Evolutionary conservation across 2,113 vertebrate species (phyloP).

Genomic region (Noturus placidus): DNA sequence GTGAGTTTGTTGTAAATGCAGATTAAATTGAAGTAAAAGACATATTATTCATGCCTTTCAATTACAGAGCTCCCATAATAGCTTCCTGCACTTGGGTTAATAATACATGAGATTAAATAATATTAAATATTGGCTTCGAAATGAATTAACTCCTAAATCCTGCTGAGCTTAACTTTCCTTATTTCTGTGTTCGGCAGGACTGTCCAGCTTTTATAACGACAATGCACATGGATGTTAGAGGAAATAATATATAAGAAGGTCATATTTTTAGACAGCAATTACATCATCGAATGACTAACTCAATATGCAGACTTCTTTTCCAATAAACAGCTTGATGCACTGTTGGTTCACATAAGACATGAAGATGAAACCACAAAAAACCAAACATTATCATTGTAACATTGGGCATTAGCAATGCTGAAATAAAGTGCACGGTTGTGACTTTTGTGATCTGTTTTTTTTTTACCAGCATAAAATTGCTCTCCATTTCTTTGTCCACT

Average conservation of each 20-base stretch:
- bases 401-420: not conserved
- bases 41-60: not conserved
- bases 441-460: not conserved
- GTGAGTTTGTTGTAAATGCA: not conserved
- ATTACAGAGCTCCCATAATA: not conserved
- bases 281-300: conserved; percentile 28
- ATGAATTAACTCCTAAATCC: conserved; percentile 39
- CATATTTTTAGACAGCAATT: conserved; percentile 39
- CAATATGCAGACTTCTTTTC: conserved; percentile 15
- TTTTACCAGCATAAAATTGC: not conserved
- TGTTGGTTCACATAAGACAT: not conserved
- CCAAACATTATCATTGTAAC: not conserved
- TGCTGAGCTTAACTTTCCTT: conserved; percentile 8
- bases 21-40: not conserved
- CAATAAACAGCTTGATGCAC: not conserved
- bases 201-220: conserved; percentile 9
- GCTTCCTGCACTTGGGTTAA: conserved; percentile 21
- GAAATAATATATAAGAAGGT: conserved; percentile 32
- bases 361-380: not conserved
- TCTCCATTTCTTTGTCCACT: not conserved
- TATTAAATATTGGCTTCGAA: conserved; percentile 29
- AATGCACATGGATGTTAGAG: conserved; percentile 10
- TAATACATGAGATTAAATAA: conserved; percentile 25
- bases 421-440: not conserved
- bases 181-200: conserved; percentile 14